Evolutionary conservation across 2,888 invertebrate species (phyloP).

Genomic region (Heliconius cydno): DNA sequence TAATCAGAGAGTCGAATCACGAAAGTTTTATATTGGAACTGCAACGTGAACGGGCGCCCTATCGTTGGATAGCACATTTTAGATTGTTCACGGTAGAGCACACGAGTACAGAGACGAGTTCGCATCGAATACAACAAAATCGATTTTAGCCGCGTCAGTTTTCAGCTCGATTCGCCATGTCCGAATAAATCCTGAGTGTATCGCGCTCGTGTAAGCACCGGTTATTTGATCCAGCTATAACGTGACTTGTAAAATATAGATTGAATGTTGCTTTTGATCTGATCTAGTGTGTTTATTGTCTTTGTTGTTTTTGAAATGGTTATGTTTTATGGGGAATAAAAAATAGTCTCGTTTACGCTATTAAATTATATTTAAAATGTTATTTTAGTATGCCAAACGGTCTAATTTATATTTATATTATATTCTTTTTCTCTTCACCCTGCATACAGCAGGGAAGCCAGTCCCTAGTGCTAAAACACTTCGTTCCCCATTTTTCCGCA

Average conservation of each 20-base stretch:
- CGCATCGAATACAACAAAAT: slow-evolving; percentile 48
- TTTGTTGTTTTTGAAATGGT: slow-evolving; percentile 20
- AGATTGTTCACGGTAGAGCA: slow-evolving; percentile 55
- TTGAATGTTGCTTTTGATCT: slow-evolving; percentile 36
- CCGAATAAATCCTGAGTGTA: slow-evolving; percentile 50
- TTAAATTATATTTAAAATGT: too few species aligned
- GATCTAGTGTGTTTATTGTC: slow-evolving; percentile 31
- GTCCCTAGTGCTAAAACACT: too few species aligned
- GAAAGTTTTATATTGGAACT: slow-evolving; percentile 46
- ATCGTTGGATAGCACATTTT: slow-evolving; percentile 45
- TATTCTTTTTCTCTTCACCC: too few species aligned
- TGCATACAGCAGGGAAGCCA: too few species aligned
- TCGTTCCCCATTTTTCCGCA: too few species aligned
- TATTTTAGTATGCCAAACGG: too few species aligned
- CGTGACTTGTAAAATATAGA: slow-evolving; percentile 41
- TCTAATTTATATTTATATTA: too few species aligned
- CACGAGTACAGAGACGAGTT: slow-evolving; percentile 51
- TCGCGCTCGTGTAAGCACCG: slow-evolving; percentile 46
- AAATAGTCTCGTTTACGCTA: too few species aligned
- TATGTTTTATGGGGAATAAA: too few species aligned
- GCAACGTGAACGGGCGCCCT: slow-evolving; percentile 50
- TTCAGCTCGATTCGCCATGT: slow-evolving; percentile 51
- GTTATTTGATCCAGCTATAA: slow-evolving; percentile 49
- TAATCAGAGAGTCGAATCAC: slow-evolving; percentile 43
- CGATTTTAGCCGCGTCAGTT: slow-evolving; percentile 50